Conservation (phyloP, 2,797 vertebrate genomes). For the Bufotes viridis region DNA sequence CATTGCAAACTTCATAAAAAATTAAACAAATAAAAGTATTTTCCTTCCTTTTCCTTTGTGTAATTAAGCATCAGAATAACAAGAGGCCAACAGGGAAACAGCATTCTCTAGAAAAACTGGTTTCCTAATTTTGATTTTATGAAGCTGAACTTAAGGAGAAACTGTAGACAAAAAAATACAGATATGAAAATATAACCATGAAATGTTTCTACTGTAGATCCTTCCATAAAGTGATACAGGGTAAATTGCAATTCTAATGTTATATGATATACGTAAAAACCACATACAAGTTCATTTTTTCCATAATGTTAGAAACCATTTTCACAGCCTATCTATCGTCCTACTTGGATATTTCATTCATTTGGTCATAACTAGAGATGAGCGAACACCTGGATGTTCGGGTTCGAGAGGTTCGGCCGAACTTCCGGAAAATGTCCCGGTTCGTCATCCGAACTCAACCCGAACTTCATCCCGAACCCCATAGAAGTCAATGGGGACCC, state of each 20-base stretch:
- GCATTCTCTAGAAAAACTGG: constrained; percentile 42
- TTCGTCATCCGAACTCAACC: too few species aligned
- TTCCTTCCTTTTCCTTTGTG: constrained; percentile 50
- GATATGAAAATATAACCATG: too few species aligned
- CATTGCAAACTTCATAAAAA: constrained; percentile 58
- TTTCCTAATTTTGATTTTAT: constrained; percentile 13
- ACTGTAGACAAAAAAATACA: background rate
- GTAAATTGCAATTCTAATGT: background rate
- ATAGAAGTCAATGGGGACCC: too few species aligned
- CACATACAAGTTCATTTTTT: too few species aligned
- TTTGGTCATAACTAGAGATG: too few species aligned
- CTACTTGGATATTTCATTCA: too few species aligned
- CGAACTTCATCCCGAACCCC: too few species aligned
- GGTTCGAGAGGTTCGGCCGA: too few species aligned
- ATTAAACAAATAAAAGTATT: constrained; percentile 60
- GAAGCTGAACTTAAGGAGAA: background rate
- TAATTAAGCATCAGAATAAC: constrained; percentile 60
- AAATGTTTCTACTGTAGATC: background rate
- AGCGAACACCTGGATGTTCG: too few species aligned
- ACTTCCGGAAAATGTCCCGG: too few species aligned
- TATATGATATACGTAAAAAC: background rate
- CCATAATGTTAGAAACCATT: too few species aligned
- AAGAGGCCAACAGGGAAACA: constrained; percentile 43
- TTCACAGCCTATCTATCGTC: too few species aligned
- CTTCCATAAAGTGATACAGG: background rate